A percentile compares a stretch with the other conserved stretches of the same genome.
These are phyloP conservation scores for Odontamblyopus rebecca DNA, from an alignment of 2,797 vertebrate species.

Conservation along the genomic window DNA sequence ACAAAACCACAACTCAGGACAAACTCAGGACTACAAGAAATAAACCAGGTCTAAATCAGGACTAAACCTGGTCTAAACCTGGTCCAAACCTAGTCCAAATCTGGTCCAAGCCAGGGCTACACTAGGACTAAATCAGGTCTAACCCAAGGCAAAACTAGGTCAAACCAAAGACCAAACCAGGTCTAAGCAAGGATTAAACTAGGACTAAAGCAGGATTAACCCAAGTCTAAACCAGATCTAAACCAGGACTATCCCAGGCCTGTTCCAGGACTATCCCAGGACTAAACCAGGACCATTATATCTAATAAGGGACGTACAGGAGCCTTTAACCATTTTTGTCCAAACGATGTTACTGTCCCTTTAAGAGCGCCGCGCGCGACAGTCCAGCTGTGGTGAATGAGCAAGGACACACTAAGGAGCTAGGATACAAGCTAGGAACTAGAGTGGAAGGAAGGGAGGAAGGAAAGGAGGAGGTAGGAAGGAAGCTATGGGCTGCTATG, in stretches of 20 bases:
- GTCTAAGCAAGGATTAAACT: no score
- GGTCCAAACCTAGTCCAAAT: background rate
- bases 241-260: no score
- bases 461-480: slow-evolving; percentile 9
- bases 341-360: background rate
- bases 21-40: no score
- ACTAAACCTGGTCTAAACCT: background rate
- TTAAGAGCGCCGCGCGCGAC: slow-evolving; percentile 65
- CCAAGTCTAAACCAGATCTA: background rate
- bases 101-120: background rate
- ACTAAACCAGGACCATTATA: background rate
- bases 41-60: background rate
- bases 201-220: no score
- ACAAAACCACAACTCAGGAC: background rate
- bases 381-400: slow-evolving; percentile 80
- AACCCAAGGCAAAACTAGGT: background rate
- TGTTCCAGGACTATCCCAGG: background rate
- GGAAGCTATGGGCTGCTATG: slow-evolving; percentile 38
- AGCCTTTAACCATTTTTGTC: background rate
- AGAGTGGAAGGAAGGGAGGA: slow-evolving; percentile 21
- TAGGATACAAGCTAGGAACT: slow-evolving; percentile 4
- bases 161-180: background rate
- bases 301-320: background rate
- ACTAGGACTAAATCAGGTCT: no score
- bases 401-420: slow-evolving; percentile 17